Evolutionary conservation across 2,113 vertebrate species (phyloP), one percentile per base, ranked within the genome.

Genomic region (Tragelaphus buxtoni): DNA sequence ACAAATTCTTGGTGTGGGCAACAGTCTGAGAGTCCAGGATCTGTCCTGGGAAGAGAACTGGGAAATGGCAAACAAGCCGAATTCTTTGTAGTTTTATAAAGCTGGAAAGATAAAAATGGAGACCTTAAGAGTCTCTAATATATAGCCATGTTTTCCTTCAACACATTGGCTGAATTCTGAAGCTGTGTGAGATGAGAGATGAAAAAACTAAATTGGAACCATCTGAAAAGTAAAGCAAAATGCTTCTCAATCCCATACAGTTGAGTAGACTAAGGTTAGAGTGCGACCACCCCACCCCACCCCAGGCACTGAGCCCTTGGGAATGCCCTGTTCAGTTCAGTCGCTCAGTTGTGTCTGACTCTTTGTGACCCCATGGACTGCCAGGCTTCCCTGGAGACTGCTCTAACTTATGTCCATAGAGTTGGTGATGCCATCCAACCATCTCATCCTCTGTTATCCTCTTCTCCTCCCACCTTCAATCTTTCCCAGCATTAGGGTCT

Each of bases 1-100:
- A 20, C 28, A 42, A 56, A 80, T 92, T 96, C 14, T 92, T 72
- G 39, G 47, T 88, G 9, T 60, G n/a, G 51, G 39, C 63, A 83
- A 81, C 2, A 30, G 77, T 22, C n/a, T 69, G 32, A 85, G 51
- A 76, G 77, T 92, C 51, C 39, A 91, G 58, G 5, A 49, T 95
- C 60, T 53, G 26, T 42, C 42, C 69, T 51, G 30, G 47, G n/a
- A 42, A 77, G 17, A 86, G 10, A 76, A 30, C 72, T 69, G 60
- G 28, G 20, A 89, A 90, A 30, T 39, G 17, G 30, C 49, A 35
- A 76, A 30, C 14, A 20, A 83, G 13, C 5, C n/a, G 30, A 32
- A 65, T 9, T 26, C 65, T 77, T 51, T 76, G 2, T 51, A 77
- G 53, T 86, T 95, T 22, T 61, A 9, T 61, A 58, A 94, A 84